Evolutionary conservation across 2,113 vertebrate genomes (phyloP).

Genomic region (Rhea pennata): DNA sequence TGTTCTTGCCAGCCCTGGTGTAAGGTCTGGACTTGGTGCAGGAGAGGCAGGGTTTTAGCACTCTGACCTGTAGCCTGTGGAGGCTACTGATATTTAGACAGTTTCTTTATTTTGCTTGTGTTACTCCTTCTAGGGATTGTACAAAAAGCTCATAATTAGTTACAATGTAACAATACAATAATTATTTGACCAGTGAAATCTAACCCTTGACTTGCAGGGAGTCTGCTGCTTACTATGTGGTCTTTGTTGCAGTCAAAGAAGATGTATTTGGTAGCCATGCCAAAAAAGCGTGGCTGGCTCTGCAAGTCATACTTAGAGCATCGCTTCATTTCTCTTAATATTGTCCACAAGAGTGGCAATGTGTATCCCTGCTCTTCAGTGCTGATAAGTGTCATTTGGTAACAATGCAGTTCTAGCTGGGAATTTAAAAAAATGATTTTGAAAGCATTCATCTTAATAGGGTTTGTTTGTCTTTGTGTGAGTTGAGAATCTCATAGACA

Average conservation of each 20-base stretch:
- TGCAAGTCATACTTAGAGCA: not conserved
- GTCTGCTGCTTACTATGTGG: not conserved
- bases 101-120: not conserved
- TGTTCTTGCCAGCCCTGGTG: conserved; percentile 3
- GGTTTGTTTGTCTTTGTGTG: not conserved
- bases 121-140: not conserved
- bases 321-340: not conserved
- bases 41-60: not conserved
- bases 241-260: not conserved
- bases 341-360: not conserved
- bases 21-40: conserved; percentile 4
- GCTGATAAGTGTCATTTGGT: not conserved
- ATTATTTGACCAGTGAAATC: not conserved
- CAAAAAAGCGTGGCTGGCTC: not conserved
- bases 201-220: not conserved
- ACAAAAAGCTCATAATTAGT: not conserved
- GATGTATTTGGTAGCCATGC: not conserved
- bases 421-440: not conserved
- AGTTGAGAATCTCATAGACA: not conserved
- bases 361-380: not conserved
- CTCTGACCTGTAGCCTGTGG: not conserved
- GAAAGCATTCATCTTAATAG: not conserved
- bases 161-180: not conserved
- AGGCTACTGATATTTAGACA: not conserved
- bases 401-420: not conserved